A percentile compares a stretch with the other conserved stretches of the same genome.
phyloP scores from a whole-genome alignment of 1,140 invertebrate genomes.

The Drosophila elegans region DNA sequence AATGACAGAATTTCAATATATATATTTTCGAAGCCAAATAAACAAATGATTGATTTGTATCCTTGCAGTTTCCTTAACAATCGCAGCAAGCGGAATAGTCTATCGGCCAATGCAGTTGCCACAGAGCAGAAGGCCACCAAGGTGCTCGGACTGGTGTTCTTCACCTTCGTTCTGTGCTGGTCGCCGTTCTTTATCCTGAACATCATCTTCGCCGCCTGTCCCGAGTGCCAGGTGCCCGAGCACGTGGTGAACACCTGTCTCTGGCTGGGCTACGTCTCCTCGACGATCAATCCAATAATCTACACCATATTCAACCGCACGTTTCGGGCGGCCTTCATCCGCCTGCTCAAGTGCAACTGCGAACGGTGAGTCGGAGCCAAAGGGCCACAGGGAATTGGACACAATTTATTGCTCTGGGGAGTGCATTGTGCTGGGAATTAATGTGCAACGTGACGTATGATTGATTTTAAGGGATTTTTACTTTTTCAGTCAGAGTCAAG shows the following conservation, averaged over 20 bases:
- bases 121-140: slow-evolving; percentile 93
- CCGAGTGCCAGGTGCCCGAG: slow-evolving; percentile 89
- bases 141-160: slow-evolving; percentile 93
- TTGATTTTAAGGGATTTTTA: slow-evolving; percentile 62
- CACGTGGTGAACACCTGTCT: slow-evolving; percentile 89
- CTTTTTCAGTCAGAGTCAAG: slow-evolving; percentile 44
- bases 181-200: slow-evolving; percentile 95
- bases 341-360: slow-evolving; percentile 91
- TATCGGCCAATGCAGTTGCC: slow-evolving; percentile 91
- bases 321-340: slow-evolving; percentile 93
- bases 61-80: slow-evolving; percentile 88
- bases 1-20: too few relatives aligned
- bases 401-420: slow-evolving; percentile 49
- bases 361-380: slow-evolving; percentile 86
- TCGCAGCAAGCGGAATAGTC: slow-evolving; percentile 87
- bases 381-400: neutral
- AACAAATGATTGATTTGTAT: neutral
- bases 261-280: slow-evolving; percentile 96
- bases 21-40: too few relatives aligned
- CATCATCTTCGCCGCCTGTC: slow-evolving; percentile 91
- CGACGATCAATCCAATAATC: slow-evolving; percentile 93
- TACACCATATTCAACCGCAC: slow-evolving; percentile 96
- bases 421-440: slow-evolving; percentile 43
- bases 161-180: slow-evolving; percentile 96
- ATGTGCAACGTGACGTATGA: slow-evolving; percentile 78